phyloP scores from a whole-genome alignment of 2,888 invertebrate genomes.

The Plusia festucae region DNA sequence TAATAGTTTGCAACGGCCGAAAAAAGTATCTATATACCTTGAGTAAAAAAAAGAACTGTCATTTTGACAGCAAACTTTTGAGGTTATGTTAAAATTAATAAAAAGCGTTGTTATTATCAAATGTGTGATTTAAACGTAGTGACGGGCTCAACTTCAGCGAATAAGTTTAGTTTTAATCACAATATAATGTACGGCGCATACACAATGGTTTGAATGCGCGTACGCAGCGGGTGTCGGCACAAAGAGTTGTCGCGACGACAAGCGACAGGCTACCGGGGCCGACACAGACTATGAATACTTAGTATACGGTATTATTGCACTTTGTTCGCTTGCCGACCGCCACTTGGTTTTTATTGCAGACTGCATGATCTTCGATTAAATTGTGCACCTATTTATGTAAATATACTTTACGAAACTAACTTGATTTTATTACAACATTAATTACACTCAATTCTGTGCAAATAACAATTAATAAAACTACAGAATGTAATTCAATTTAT shows the following conservation, averaged over 20 bases:
- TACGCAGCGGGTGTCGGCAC: constrained; percentile 69
- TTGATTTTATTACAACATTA: neutral
- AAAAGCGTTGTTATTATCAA: neutral
- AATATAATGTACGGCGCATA: constrained; percentile 37
- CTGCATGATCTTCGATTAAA: constrained; percentile 10
- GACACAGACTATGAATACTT: constrained; percentile 46
- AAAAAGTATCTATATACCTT: neutral
- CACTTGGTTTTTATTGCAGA: constrained; percentile 35
- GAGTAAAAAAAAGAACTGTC: neutral
- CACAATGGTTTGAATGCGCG: constrained; percentile 50
- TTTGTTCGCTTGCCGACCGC: constrained; percentile 39
- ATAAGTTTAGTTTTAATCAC: constrained; percentile 49
- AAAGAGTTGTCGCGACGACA: constrained; percentile 71
- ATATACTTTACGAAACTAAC: no score
- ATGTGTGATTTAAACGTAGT: neutral
- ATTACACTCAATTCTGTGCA: neutral
- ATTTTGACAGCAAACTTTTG: constrained; percentile 15
- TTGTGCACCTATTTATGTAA: constrained; percentile 6
- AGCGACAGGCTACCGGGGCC: constrained; percentile 64
- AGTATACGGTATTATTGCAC: constrained; percentile 38
- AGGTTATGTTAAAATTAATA: neutral
- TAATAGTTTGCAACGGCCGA: constrained; percentile 11
- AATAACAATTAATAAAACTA: no score
- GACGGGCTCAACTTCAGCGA: constrained; percentile 26
- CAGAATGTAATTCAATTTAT: no score